Conservation (phyloP, 2,888 invertebrate genomes). For the Drosophila mimetica region DNA sequence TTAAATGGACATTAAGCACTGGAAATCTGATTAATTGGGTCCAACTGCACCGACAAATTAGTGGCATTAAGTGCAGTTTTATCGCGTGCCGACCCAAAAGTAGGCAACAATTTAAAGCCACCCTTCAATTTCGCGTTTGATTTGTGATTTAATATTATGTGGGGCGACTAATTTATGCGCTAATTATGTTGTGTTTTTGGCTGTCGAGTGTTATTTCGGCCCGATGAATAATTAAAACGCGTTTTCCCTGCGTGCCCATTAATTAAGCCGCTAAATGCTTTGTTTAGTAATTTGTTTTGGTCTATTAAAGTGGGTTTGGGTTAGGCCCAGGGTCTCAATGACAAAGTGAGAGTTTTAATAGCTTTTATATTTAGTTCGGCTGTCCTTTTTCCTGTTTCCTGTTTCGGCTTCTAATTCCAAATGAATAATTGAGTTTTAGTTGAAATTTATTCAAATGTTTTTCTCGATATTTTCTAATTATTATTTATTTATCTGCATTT, state of each 20-base stretch:
- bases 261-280: constrained; percentile 61
- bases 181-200: constrained; percentile 61
- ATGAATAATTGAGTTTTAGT: too few species aligned
- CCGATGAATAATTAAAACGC: constrained; percentile 63
- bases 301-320: constrained; percentile 11
- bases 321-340: neutral
- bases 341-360: constrained; percentile 13
- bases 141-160: constrained; percentile 47
- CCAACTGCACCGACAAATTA: constrained; percentile 34
- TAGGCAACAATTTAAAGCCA: constrained; percentile 16
- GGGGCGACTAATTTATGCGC: constrained; percentile 54
- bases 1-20: constrained; percentile 43
- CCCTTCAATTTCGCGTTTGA: constrained; percentile 24
- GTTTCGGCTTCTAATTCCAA: neutral
- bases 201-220: constrained; percentile 38
- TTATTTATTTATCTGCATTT: too few species aligned
- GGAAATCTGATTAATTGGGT: constrained; percentile 51
- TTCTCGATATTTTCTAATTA: too few species aligned
- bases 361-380: neutral
- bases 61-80: constrained; percentile 26
- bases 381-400: neutral
- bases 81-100: constrained; percentile 5
- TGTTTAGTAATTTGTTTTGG: constrained; percentile 57
- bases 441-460: too few species aligned
- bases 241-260: constrained; percentile 56